Conservation (phyloP, 2,797 vertebrate genomes). For the Sebastes glaucus region DNA sequence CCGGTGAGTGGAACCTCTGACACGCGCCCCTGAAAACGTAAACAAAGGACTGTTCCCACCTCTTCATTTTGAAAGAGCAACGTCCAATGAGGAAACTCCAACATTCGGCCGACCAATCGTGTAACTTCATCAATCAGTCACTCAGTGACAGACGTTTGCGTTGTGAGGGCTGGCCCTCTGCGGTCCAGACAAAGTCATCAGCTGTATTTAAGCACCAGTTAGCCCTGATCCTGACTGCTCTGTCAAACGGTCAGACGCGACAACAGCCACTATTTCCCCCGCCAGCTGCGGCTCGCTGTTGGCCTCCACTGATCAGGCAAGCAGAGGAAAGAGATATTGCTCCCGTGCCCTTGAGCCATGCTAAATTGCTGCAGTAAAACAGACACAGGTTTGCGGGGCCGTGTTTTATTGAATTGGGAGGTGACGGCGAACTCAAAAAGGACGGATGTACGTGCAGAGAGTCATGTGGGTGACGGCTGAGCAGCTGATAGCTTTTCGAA, state of each 20-base stretch:
- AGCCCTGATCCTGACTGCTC: conserved; percentile 49
- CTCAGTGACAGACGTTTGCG: too few species aligned
- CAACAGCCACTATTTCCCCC: conserved; percentile 15
- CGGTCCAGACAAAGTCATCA: conserved; percentile 36
- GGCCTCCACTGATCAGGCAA: conserved; percentile 22
- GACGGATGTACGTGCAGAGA: conserved; percentile 6
- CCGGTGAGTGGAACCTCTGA: too few species aligned
- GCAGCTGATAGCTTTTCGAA: conserved; percentile 22
- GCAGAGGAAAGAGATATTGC: conserved; percentile 59
- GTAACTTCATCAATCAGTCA: too few species aligned
- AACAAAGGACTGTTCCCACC: too few species aligned
- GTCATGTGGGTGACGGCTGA: neutral
- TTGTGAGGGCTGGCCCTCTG: too few species aligned
- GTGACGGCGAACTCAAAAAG: conserved; percentile 45
- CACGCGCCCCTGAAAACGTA: too few species aligned
- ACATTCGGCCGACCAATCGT: too few species aligned
- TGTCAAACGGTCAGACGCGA: conserved; percentile 49
- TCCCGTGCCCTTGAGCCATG: conserved; percentile 78
- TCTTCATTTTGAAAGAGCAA: too few species aligned
- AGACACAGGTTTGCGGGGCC: conserved; percentile 70
- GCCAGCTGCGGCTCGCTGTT: neutral
- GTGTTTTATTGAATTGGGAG: conserved; percentile 68
- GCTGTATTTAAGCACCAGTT: conserved; percentile 42
- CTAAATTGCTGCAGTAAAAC: conserved; percentile 78
- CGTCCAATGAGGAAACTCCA: too few species aligned